These are phyloP conservation scores for Mus minutoides DNA, from an alignment of 2,797 vertebrate species.

Conservation along the genomic window DNA sequence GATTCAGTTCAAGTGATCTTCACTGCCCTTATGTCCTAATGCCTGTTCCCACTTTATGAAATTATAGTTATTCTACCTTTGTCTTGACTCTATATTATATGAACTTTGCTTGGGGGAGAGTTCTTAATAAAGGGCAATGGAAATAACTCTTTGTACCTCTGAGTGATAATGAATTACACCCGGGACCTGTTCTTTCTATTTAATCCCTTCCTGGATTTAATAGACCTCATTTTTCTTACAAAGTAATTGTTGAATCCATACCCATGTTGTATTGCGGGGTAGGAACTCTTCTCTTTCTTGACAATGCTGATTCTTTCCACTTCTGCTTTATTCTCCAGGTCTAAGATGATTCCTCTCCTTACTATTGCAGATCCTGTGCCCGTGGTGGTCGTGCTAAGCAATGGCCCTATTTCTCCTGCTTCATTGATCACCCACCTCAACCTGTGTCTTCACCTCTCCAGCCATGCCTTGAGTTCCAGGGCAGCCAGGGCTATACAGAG, in stretches of 20 bases:
- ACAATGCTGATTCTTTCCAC: not conserved
- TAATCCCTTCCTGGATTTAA: conserved; percentile 58
- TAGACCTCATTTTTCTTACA: conserved; percentile 58
- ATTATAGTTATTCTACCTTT: conserved; percentile 68
- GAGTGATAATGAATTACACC: conserved; percentile 33
- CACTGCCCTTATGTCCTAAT: conserved; percentile 57
- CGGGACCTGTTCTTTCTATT: conserved; percentile 31
- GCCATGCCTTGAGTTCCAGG: too few species aligned
- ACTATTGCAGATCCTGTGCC: not conserved
- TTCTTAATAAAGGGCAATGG: conserved; percentile 49
- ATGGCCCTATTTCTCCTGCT: not conserved
- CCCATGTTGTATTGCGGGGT: not conserved
- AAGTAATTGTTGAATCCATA: conserved; percentile 45
- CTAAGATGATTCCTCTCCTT: not conserved
- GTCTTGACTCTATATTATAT: conserved; percentile 58
- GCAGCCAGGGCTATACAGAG: too few species aligned
- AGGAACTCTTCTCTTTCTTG: not conserved
- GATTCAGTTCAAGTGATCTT: conserved; percentile 66
- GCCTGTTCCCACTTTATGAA: conserved; percentile 61
- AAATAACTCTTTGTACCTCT: conserved; percentile 35
- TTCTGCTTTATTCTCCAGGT: not conserved
- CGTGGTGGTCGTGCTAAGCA: not conserved
- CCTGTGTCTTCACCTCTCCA: not conserved
- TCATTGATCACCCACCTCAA: not conserved
- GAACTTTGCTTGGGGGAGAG: conserved; percentile 70